phyloP scores from a whole-genome alignment of 1,140 invertebrate species.

The Muscidifurax raptorellus region DNA sequence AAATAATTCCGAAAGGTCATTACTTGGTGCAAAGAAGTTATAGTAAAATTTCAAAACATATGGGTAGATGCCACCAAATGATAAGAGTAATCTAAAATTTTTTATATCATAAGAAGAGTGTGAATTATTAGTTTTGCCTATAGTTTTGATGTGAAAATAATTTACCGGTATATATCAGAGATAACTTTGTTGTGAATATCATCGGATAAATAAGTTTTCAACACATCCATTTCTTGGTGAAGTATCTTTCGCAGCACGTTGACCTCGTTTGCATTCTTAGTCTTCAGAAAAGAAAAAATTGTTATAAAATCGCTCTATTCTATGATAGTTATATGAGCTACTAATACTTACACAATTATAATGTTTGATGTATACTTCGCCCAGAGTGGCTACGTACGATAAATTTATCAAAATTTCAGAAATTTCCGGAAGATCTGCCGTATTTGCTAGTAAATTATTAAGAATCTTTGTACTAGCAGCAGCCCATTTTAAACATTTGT shows the following conservation, averaged over 20 bases:
- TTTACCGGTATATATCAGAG: constrained; percentile 32
- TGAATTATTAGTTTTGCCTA: background rate
- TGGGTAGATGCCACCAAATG: constrained; percentile 41
- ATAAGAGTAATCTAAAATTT: constrained; percentile 34
- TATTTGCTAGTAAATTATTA: constrained; percentile 60
- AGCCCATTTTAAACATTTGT: constrained; percentile 69
- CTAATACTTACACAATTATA: constrained; percentile 64
- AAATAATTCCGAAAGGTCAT: constrained; percentile 21
- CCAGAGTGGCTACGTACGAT: constrained; percentile 61
- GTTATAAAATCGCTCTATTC: background rate
- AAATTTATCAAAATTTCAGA: constrained; percentile 58
- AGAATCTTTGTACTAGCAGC: constrained; percentile 65
- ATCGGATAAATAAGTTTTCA: constrained; percentile 31
- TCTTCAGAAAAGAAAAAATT: constrained; percentile 59
- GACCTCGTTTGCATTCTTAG: constrained; percentile 62
- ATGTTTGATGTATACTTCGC: constrained; percentile 61
- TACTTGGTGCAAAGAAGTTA: constrained; percentile 5
- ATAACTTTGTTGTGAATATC: constrained; percentile 45
- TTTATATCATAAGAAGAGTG: background rate
- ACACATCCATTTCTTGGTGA: constrained; percentile 48
- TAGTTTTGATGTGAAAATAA: background rate
- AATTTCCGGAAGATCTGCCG: constrained; percentile 54
- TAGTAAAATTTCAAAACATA: constrained; percentile 44
- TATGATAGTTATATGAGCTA: background rate
- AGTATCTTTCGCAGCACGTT: constrained; percentile 45